Conservation (phyloP, 2,888 invertebrate species). For the Eledona agricola region DNA sequence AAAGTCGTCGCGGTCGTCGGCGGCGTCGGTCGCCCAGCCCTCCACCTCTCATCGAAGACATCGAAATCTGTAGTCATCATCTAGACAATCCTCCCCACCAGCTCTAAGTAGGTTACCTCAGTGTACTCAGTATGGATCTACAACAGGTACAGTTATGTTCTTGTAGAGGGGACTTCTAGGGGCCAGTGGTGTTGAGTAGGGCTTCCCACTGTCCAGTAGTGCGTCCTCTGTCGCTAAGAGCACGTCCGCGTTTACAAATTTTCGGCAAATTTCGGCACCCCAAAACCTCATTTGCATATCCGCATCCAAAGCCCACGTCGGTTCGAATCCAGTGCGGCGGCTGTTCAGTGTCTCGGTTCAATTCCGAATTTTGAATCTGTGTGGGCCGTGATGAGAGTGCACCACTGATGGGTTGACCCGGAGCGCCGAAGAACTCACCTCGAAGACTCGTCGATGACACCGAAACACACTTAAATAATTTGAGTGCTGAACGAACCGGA, state of each 20-base stretch:
- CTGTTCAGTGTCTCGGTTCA: conserved; percentile 2
- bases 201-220: conserved; percentile 59
- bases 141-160: conserved; percentile 62
- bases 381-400: conserved; percentile 19
- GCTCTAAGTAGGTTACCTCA: conserved; percentile 59
- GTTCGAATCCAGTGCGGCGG: background rate
- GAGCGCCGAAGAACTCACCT: conserved; percentile 28
- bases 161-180: conserved; percentile 50
- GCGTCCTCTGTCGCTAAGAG: conserved; percentile 52
- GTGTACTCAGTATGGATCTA: conserved; percentile 57
- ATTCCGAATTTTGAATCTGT: conserved; percentile 2
- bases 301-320: conserved; percentile 9
- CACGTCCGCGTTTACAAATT: conserved; percentile 48
- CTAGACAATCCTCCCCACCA: conserved; percentile 55
- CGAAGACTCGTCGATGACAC: conserved; percentile 49
- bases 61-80: conserved; percentile 54
- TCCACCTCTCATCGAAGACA: no score
- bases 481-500: conserved; percentile 31
- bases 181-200: conserved; percentile 53
- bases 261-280: conserved; percentile 37
- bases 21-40: conserved; percentile 6
- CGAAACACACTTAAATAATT: conserved; percentile 53
- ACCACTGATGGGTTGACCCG: conserved; percentile 28
- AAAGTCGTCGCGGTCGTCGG: no score
- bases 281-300: conserved; percentile 20